Evolutionary conservation across 2,113 vertebrate species (phyloP), one percentile per base, ranked within the genome.

Genomic region (Coptodon bakossiorum): DNA sequence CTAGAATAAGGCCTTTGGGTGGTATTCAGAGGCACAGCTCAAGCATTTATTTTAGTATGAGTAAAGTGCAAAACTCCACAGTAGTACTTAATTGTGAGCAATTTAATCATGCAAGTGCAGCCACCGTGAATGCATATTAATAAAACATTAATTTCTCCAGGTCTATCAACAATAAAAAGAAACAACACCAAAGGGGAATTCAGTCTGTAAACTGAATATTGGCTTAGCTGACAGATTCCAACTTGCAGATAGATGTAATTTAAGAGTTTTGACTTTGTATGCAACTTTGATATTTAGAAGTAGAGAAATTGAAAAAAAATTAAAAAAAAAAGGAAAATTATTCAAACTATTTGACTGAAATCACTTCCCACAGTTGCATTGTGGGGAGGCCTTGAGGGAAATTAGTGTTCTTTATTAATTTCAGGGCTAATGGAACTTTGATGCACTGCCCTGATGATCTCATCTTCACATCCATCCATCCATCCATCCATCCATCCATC

Each of bases 91-190:
- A 66, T 81, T 86, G 81, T 85, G 83, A 68, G 57, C 81, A 83
- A 76, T 91, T 71, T 57, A 89, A 94, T 83, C 84, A 83, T 81
- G 79, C 9, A 57, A 52, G 50, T 56, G 86, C 83, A 71, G 84
- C 66, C 36, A 50, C 38, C 73, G 83, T 81, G 83, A 90, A 71
- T 68, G 9, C 17, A 86, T 54, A 80, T 84, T 68, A 87, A 90
- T 84, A 87, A 90, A 89, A 52, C 43, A 50, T 86, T 16, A 50
- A 40, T 83, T 66, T 53, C 82, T 90, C 2, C 48, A 86, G 86
- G 81, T 84, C 38, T 12, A 53, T 29, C 53, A 19, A 81, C 83
- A 87, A 82, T 81, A 84, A 88, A 88, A 90, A 16, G 50, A 71
- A 24, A 86, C 71, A 29, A 48, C 76, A 73, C 83, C 19, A 76